A percentile compares a stretch with the other conserved stretches of the same genome.
phyloP scores from a whole-genome alignment of 2,797 vertebrate species.

The Protosalanx chinensis region DNA sequence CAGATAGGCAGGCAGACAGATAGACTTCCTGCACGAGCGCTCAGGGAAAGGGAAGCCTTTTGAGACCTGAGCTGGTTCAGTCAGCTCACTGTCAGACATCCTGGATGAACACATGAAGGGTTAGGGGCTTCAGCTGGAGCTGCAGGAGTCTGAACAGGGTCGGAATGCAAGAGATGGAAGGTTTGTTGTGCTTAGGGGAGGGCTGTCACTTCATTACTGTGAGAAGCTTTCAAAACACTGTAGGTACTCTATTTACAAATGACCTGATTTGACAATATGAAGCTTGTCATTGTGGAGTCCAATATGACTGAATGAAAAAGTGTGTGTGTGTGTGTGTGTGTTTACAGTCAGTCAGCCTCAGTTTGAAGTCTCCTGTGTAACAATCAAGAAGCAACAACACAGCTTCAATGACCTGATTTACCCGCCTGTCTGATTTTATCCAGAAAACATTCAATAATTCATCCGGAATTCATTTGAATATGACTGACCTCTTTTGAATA shows the following conservation, averaged over 20 bases:
- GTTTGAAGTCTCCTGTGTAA: conserved; percentile 11
- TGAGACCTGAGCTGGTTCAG: conserved; percentile 46
- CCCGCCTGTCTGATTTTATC: conserved; percentile 4
- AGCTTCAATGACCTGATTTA: conserved; percentile 33
- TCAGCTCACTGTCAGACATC: conserved; percentile 50
- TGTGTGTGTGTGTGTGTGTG: neutral
- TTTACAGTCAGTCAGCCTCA: neutral
- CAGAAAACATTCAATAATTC: conserved; percentile 4
- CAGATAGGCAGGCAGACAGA: too few relatives aligned
- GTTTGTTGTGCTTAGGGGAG: conserved; percentile 56
- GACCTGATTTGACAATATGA: neutral
- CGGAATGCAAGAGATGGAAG: conserved; percentile 68
- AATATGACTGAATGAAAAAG: too few relatives aligned
- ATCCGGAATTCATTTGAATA: conserved; percentile 31
- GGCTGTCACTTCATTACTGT: conserved; percentile 25
- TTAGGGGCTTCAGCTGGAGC: conserved; percentile 47
- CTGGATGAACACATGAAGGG: conserved; percentile 47
- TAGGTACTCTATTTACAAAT: neutral
- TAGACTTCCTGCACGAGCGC: neutral
- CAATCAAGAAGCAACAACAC: conserved; percentile 9
- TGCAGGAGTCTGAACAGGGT: conserved; percentile 60
- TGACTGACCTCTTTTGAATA: conserved; percentile 24
- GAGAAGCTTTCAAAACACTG: neutral
- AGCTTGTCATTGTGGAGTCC: neutral
- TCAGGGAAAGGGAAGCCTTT: neutral